Evolutionary conservation across 2,797 vertebrate genomes (phyloP).

Genomic region (Atherinosoma microstoma): DNA sequence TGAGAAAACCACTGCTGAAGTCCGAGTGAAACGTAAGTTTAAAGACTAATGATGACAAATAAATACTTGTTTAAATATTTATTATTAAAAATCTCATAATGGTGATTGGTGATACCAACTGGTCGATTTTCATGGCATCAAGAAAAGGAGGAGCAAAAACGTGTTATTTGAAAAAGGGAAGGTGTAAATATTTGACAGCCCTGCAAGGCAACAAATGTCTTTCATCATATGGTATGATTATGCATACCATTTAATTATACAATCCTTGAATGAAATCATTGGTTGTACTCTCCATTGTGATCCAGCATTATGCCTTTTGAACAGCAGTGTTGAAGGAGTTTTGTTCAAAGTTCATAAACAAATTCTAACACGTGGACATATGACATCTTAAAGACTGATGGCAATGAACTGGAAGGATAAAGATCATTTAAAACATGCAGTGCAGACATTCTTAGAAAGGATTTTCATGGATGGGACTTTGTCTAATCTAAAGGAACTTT

Average conservation of each 20-base stretch:
- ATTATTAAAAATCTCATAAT: neutral
- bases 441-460: neutral
- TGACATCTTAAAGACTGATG: neutral
- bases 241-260: neutral
- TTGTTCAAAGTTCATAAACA: neutral
- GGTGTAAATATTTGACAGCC: neutral
- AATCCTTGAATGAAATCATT: neutral
- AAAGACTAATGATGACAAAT: neutral
- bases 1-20: slow-evolving; percentile 82
- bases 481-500: neutral
- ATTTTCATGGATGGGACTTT: neutral
- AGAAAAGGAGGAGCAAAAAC: neutral
- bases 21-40: slow-evolving; percentile 82
- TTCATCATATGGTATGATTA: neutral
- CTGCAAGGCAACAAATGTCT: neutral
- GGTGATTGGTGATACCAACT: neutral
- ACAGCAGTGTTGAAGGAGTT: neutral
- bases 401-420: neutral
- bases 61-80: too few relatives aligned
- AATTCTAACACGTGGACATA: neutral
- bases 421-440: neutral
- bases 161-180: neutral
- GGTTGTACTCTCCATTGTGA: neutral
- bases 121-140: neutral
- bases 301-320: neutral